These are phyloP conservation scores for Chaenocephalus aceratus DNA, from an alignment of 2,113 vertebrate species.

Conservation along the genomic window DNA sequence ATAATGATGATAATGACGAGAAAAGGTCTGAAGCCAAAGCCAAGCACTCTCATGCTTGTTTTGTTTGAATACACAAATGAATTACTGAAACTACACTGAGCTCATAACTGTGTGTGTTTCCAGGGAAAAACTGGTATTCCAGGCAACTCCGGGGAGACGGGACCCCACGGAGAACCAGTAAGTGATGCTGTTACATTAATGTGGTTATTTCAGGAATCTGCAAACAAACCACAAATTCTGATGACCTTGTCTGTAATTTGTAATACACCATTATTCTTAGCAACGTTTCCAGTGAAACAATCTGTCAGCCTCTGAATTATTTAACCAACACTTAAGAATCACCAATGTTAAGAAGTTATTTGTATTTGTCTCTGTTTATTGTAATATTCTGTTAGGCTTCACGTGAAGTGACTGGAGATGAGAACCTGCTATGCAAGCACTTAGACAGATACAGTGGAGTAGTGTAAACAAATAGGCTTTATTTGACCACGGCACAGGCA, in stretches of 20 bases:
- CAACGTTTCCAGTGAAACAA: not conserved
- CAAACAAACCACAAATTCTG: not conserved
- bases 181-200: conserved; percentile 71
- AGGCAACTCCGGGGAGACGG: conserved; percentile 88
- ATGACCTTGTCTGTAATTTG: not conserved
- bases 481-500: too few species aligned
- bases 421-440: too few species aligned
- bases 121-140: conserved; percentile 88
- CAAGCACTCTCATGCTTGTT: not conserved
- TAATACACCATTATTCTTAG: conserved; percentile 2
- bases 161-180: conserved; percentile 90
- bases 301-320: not conserved
- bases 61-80: conserved; percentile 15
- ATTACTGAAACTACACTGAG: not conserved
- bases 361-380: not conserved
- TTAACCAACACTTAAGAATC: not conserved
- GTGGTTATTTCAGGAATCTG: conserved; percentile 27
- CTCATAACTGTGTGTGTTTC: conserved; percentile 53
- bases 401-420: too few species aligned
- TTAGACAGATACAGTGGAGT: too few species aligned
- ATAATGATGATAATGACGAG: not conserved
- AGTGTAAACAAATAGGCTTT: too few species aligned
- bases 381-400: not conserved
- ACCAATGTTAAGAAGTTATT: not conserved
- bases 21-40: not conserved